Evolutionary conservation across 2,888 invertebrate genomes (phyloP), one percentile per base, ranked within the genome.

Genomic region (Pherbina coryleti): DNA sequence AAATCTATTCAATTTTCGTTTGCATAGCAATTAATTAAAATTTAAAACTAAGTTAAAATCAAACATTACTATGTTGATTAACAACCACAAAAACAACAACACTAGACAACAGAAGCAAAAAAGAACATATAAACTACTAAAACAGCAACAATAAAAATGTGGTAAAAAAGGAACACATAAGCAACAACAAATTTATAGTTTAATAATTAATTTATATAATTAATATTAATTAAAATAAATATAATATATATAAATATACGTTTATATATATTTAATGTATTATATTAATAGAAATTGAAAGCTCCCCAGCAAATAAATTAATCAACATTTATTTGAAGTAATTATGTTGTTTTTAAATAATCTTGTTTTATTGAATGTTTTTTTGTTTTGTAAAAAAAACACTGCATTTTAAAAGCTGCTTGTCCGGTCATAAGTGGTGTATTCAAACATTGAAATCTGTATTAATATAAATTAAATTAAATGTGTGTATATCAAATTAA

Each of bases 241-340:
- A 44, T 3, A 34, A 44, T 44, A 44, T 44, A 66, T 66, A 34
- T 14, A 71, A 3, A 44, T 66, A 66, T 34, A 2, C 17, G 22
- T 66, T n/a, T 51, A 74, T 62, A 64, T 74, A 73, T 74, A 66
- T 78, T 79, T 76, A 76, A 79, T 62, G 60, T 79, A 69, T 70
- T 69, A 76, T 55, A 53, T 71, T 78, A 62, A 78, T 57, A 37
- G 53, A 71, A 62, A 73, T 76, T 66, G 69, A 79, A 75, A 37
- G 44, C 14, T 53, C 70, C 74, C 62, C 44, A 74, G 55, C 60
- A 71, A 62, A 55, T 69, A 49, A 75, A 76, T 70, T 70, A 70
- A 76, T 76, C 70, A 53, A 76, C 76, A 74, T 51, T 73, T 74
- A 73, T 66, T 67, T 78, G 69, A 76, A 44, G 44, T 60, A 28